Evolutionary conservation across 1,140 invertebrate species (phyloP).

Genomic region (Trichomalopsis sarcophagae): DNA sequence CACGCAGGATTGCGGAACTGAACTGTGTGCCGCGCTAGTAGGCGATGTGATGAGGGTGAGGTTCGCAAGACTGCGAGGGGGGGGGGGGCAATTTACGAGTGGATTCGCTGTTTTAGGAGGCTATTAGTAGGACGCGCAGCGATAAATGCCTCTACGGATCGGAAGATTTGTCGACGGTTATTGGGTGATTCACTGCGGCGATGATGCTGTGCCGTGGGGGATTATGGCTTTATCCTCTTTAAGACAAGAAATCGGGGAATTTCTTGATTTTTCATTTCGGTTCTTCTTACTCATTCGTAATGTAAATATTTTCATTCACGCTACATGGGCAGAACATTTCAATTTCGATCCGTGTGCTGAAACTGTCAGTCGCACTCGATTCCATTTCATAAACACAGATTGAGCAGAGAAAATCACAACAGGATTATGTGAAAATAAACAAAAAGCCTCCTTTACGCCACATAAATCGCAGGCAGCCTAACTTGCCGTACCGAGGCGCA

Average conservation of each 20-base stretch:
- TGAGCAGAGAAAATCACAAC: no score
- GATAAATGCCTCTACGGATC: background rate
- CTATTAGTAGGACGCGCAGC: background rate
- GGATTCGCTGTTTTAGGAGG: background rate
- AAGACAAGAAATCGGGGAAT: background rate
- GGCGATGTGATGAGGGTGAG: background rate
- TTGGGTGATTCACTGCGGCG: conserved; percentile 6
- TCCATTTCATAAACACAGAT: no score
- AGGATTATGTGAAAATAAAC: no score
- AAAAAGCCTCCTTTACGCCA: no score
- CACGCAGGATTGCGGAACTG: no score
- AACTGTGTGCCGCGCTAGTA: no score
- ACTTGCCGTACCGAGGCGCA: background rate
- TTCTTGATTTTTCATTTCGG: background rate
- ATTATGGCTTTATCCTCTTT: conserved; percentile 14
- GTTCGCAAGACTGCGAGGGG: background rate
- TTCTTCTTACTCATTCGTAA: no score
- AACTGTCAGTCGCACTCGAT: no score
- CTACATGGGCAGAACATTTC: no score
- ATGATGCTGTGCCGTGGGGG: background rate
- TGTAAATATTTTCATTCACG: background rate
- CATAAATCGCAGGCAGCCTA: background rate
- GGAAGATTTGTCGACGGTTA: background rate
- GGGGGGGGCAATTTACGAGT: conserved; percentile 4
- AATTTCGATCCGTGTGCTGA: no score